Evolutionary conservation across 2,797 vertebrate species (phyloP).

Genomic region (Lateolabrax maculatus): DNA sequence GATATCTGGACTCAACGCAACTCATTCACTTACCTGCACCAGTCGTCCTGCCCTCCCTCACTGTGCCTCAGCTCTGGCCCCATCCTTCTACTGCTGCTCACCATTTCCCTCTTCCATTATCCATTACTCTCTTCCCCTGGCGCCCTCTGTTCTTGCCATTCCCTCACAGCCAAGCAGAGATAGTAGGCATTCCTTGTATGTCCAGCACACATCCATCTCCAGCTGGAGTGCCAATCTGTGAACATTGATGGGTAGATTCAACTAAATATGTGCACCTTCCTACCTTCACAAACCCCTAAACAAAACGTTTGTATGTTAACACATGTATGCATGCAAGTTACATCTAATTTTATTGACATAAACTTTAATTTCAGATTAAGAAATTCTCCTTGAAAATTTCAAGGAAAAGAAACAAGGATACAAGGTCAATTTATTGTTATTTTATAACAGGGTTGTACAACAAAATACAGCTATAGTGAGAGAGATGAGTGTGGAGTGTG

Average conservation of each 20-base stretch:
- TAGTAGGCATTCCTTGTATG: conserved; percentile 36
- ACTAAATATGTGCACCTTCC: not conserved
- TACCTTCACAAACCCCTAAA: not conserved
- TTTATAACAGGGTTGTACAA: too few species aligned
- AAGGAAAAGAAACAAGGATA: too few species aligned
- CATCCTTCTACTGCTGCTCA: conserved; percentile 30
- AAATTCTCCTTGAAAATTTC: too few species aligned
- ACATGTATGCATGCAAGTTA: not conserved
- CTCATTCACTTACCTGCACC: conserved; percentile 31
- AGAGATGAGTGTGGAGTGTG: too few species aligned
- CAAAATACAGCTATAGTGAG: too few species aligned
- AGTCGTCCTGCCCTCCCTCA: conserved; percentile 23
- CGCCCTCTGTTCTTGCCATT: conserved; percentile 25
- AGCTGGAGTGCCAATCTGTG: conserved; percentile 29
- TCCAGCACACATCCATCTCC: conserved; percentile 48
- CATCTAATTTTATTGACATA: not conserved
- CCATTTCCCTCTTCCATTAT: conserved; percentile 38
- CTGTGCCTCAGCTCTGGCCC: not conserved
- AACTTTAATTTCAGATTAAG: not conserved
- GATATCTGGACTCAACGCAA: conserved; percentile 45
- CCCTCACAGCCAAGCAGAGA: conserved; percentile 38
- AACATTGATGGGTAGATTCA: conserved; percentile 16
- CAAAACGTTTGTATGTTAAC: not conserved
- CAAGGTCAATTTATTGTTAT: too few species aligned
- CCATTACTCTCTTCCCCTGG: conserved; percentile 46